phyloP scores from a whole-genome alignment of 2,113 vertebrate genomes.

The Sus scrofa region T2T-Sscrofa CM000812.6:15636501-15637000 shows the following conservation, averaged over 20 bases:
- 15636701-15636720: neutral
- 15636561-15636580: neutral
- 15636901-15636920: neutral
- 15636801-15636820: too few species aligned
- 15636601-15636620: accelerated
- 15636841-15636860: neutral
- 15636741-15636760: neutral
- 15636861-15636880: neutral
- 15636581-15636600: neutral
- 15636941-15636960: neutral
- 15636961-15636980: neutral
- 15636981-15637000: neutral
- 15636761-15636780: neutral
- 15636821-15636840: too few species aligned
- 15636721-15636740: neutral
- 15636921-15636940: neutral
- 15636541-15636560: neutral
- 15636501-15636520: neutral
- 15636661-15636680: neutral
- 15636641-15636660: neutral
- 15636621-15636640: neutral
- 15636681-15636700: neutral
- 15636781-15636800: neutral
- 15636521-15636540: neutral
- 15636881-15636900: neutral